Percentiles rank a stretch among this genome's conserved stretches.
phyloP scores from a whole-genome alignment of 2,888 invertebrate genomes.

The Bibio marci region DNA sequence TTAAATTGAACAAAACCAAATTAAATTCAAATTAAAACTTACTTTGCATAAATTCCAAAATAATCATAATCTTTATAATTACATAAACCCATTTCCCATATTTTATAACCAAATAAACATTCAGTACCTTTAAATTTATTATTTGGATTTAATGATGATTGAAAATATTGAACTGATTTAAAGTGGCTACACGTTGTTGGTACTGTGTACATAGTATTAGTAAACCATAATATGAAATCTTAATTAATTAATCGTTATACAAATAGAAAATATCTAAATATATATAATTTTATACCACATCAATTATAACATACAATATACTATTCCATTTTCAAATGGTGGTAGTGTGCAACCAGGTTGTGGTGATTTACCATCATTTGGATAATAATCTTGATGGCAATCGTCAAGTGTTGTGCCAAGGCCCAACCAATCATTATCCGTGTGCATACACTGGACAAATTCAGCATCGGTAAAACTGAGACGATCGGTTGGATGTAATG shows the following conservation, averaged over 20 bases:
- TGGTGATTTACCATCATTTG: constrained; percentile 5
- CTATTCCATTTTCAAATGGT: neutral
- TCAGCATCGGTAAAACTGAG: constrained; percentile 3
- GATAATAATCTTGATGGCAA: constrained; percentile 7
- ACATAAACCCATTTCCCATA: neutral
- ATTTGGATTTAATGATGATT: neutral
- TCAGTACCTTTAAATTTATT: neutral
- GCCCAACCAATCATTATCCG: constrained; percentile 1
- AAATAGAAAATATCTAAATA: no score
- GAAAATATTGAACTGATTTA: constrained; percentile 1
- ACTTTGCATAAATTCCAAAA: constrained; percentile 2
- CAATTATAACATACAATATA: neutral
- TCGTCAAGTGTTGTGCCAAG: neutral
- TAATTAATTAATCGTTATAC: no score
- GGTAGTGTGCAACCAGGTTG: constrained; percentile 5
- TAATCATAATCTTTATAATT: neutral
- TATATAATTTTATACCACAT: no score
- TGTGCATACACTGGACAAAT: constrained; percentile 6
- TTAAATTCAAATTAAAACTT: neutral
- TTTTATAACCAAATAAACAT: neutral
- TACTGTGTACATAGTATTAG: no score
- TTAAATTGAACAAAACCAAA: neutral
- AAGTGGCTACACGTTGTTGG: constrained; percentile 1
- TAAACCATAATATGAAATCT: no score
- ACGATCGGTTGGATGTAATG: neutral